Evolutionary conservation across 2,888 invertebrate genomes (phyloP).

Genomic region (Sipha maydis): DNA sequence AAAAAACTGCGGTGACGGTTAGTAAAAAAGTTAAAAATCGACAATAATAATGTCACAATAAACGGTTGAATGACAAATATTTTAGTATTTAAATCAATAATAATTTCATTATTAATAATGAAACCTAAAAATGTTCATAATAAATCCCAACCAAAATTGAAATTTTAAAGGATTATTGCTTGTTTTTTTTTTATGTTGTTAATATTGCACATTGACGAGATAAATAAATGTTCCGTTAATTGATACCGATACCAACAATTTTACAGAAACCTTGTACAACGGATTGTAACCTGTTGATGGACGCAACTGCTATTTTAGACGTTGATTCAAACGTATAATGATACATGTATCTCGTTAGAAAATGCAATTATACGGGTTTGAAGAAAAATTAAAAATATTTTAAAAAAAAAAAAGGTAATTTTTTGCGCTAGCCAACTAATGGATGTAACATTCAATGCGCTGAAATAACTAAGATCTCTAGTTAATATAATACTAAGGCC

Average conservation of each 20-base stretch:
- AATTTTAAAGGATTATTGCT: neutral
- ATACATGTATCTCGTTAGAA: constrained; percentile 6
- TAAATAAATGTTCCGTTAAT: neutral
- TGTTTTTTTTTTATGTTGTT: neutral
- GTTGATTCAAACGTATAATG: neutral
- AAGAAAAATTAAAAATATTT: neutral
- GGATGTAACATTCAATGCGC: neutral
- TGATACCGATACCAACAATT: neutral
- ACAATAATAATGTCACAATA: neutral
- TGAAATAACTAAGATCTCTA: neutral
- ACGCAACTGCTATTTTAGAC: neutral
- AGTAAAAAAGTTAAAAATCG: too few relatives aligned
- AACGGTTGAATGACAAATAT: neutral
- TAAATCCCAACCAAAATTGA: too few relatives aligned
- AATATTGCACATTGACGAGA: neutral
- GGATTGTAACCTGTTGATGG: constrained; percentile 1
- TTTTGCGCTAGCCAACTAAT: neutral
- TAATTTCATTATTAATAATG: too few relatives aligned
- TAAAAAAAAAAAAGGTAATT: constrained; percentile 27
- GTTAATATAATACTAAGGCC: neutral
- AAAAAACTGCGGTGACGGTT: too few relatives aligned
- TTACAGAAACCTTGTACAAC: neutral
- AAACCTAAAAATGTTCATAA: too few relatives aligned
- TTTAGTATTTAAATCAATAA: too few relatives aligned
- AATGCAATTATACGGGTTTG: neutral